Conservation (phyloP, 37 sponge, comb jelly and placozoan genomes). For the Aplysina aerophoba region DNA sequence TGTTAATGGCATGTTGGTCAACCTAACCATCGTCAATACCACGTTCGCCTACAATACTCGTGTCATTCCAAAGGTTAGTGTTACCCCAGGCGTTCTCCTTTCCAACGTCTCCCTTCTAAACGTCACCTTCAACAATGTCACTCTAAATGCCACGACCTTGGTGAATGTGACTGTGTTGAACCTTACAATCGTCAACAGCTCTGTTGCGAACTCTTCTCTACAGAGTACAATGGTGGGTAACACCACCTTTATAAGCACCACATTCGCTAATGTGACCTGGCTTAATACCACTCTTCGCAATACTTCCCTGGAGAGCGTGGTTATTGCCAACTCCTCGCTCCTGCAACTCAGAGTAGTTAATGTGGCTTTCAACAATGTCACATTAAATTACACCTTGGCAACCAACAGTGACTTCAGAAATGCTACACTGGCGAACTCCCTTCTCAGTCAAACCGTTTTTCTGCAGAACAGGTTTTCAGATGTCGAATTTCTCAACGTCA, state of each 20-base stretch:
- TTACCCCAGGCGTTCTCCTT: background rate
- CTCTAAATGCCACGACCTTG: slow-evolving; percentile 8
- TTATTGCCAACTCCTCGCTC: background rate
- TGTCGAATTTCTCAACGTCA: background rate
- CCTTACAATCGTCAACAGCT: slow-evolving; percentile 14
- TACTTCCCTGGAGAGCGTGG: background rate
- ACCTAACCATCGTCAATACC: slow-evolving; percentile 21
- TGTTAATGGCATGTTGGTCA: background rate
- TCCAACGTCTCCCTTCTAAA: background rate
- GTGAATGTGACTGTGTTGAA: background rate
- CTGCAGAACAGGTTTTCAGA: background rate
- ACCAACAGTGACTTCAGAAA: background rate
- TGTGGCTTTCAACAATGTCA: background rate
- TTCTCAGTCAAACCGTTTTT: background rate
- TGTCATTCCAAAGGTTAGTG: background rate
- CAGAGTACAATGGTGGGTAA: background rate
- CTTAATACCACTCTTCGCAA: background rate
- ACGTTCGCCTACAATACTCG: background rate
- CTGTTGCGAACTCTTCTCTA: background rate
- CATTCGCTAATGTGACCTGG: background rate
- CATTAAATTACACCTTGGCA: background rate
- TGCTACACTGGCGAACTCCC: background rate
- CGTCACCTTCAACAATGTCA: slow-evolving; percentile 16
- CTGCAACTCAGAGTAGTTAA: background rate
- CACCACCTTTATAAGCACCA: background rate